These are phyloP conservation scores for Andrena fulva DNA, from an alignment of 2,888 invertebrate genomes.

Conservation along the genomic window DNA sequence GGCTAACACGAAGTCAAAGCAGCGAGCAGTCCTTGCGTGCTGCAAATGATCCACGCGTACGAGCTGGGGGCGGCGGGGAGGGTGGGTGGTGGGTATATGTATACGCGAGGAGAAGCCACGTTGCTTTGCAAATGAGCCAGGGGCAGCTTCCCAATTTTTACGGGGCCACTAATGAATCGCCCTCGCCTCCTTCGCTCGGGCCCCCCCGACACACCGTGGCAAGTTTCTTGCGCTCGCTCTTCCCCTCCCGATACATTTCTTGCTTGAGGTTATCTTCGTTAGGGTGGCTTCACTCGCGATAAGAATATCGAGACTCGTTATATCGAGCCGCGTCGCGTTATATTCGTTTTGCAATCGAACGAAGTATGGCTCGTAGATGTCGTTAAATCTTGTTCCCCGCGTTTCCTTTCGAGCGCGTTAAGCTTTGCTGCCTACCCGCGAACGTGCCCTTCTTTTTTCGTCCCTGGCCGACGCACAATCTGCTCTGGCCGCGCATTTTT, in stretches of 20 bases:
- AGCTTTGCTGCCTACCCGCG: neutral
- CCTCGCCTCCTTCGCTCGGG: slow-evolving; percentile 53
- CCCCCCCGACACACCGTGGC: slow-evolving; percentile 50
- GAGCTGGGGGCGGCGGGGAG: too few species aligned
- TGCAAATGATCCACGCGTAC: slow-evolving; percentile 65
- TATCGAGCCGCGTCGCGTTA: neutral
- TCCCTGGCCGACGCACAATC: slow-evolving; percentile 18
- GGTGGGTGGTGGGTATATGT: slow-evolving; percentile 3
- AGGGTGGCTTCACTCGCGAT: neutral
- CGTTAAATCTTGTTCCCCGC: neutral
- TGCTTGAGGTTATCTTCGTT: slow-evolving; percentile 14
- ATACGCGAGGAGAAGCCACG: slow-evolving; percentile 40
- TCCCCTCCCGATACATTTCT: neutral
- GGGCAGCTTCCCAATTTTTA: slow-evolving; percentile 69
- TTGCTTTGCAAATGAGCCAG: slow-evolving; percentile 71
- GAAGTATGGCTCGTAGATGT: neutral
- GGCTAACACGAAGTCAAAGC: slow-evolving; percentile 53
- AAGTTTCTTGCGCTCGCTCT: slow-evolving; percentile 9
- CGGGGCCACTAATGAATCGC: slow-evolving; percentile 69
- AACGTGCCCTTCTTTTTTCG: neutral
- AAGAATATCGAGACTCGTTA: neutral
- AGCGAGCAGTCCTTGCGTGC: slow-evolving; percentile 49
- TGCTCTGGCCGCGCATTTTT: slow-evolving; percentile 4
- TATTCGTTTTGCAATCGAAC: neutral
- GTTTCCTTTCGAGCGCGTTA: neutral